Evolutionary conservation across 2,888 invertebrate genomes (phyloP).

Genomic region (Pseudococcus longispinus): DNA sequence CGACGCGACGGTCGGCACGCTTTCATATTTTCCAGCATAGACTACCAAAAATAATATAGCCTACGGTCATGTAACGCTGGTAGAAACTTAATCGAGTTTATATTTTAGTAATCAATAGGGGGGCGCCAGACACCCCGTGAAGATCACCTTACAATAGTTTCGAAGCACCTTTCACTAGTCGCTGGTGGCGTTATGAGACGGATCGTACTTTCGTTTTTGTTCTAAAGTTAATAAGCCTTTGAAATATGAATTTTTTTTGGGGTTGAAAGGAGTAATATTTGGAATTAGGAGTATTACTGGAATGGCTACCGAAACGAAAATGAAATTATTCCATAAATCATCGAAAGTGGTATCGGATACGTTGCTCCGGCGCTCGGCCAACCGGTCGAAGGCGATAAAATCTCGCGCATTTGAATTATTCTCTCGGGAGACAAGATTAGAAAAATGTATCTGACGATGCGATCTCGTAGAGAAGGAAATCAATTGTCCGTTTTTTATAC

Average conservation of each 20-base stretch:
- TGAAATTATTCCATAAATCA: constrained; percentile 34
- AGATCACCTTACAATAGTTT: constrained; percentile 49
- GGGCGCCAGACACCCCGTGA: constrained; percentile 54
- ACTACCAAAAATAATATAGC: constrained; percentile 29
- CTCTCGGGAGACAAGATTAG: constrained; percentile 29
- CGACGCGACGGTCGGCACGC: constrained; percentile 47
- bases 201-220: constrained; percentile 40
- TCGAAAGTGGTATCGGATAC: neutral
- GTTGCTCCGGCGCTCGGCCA: neutral
- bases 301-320: constrained; percentile 17
- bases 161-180: constrained; percentile 51
- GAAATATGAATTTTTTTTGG: constrained; percentile 6
- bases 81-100: constrained; percentile 52
- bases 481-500: constrained; percentile 4
- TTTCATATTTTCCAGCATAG: constrained; percentile 39
- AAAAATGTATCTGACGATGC: constrained; percentile 4
- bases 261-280: neutral
- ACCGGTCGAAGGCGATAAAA: constrained; percentile 26
- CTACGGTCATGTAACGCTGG: constrained; percentile 47
- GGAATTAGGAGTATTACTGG: neutral
- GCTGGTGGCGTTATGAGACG: constrained; percentile 31
- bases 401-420: constrained; percentile 25
- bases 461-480: neutral
- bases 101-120: constrained; percentile 50
- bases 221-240: neutral